Conservation (phyloP, 2,113 vertebrate genomes). For the human (Homo sapiens) region GRCh38 chr9:19308001-19308500, state of each 20-base stretch:
- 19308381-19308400: background rate
- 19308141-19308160: background rate
- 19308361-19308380: background rate
- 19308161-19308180: background rate
- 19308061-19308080: background rate
- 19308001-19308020: background rate
- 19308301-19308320: background rate
- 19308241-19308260: background rate
- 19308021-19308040: background rate
- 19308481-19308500: background rate
- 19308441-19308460: background rate
- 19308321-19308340: background rate
- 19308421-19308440: background rate
- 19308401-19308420: background rate
- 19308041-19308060: background rate
- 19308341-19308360: slow-evolving; percentile 13
- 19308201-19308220: background rate
- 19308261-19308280: background rate
- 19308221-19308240: background rate
- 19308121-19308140: background rate
- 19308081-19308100: background rate
- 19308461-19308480: background rate
- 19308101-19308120: background rate
- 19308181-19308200: background rate
- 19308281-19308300: background rate